A percentile compares a stretch with the other conserved stretches of the same genome.
Conservation (phyloP, 2,113 vertebrate species). For the Heterotis niloticus region DNA sequence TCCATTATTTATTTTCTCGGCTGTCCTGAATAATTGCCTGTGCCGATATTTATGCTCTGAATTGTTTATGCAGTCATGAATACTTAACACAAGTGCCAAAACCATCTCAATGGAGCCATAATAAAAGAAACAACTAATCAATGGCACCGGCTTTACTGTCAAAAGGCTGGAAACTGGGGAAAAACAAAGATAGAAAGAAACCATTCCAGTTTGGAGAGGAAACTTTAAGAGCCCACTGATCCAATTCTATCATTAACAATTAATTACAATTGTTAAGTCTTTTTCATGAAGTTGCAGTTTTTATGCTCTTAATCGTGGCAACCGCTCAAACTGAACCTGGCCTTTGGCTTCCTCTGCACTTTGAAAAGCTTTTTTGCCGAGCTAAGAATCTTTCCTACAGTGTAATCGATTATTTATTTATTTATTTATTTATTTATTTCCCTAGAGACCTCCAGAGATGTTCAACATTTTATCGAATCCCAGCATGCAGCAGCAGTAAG, state of each 20-base stretch:
- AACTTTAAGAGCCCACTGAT: conserved; percentile 18
- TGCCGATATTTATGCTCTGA: not conserved
- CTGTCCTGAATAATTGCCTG: not conserved
- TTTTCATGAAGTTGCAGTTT: not conserved
- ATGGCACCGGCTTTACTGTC: not conserved
- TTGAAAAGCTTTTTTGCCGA: not conserved
- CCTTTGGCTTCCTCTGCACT: not conserved
- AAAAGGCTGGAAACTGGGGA: not conserved
- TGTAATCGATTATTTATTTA: conserved; percentile 3
- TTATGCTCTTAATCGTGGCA: not conserved
- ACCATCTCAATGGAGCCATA: not conserved
- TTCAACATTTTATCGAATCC: not conserved
- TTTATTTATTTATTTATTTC: conserved; percentile 15
- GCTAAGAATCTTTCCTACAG: not conserved
- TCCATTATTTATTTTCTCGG: not conserved
- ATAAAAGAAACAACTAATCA: not conserved
- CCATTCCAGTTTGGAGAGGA: not conserved
- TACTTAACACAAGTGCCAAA: not conserved
- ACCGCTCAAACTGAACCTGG: not conserved
- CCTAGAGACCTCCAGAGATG: not conserved
- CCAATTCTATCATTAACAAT: not conserved
- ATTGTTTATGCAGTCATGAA: not conserved
- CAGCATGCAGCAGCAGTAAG: not conserved
- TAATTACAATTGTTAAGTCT: conserved; percentile 8
- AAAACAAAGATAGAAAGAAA: too few relatives aligned